A percentile compares a stretch with the other conserved stretches of the same genome.
Evolutionary conservation across 2,113 vertebrate genomes (phyloP).

Genomic region (Sylvia atricapilla): DNA sequence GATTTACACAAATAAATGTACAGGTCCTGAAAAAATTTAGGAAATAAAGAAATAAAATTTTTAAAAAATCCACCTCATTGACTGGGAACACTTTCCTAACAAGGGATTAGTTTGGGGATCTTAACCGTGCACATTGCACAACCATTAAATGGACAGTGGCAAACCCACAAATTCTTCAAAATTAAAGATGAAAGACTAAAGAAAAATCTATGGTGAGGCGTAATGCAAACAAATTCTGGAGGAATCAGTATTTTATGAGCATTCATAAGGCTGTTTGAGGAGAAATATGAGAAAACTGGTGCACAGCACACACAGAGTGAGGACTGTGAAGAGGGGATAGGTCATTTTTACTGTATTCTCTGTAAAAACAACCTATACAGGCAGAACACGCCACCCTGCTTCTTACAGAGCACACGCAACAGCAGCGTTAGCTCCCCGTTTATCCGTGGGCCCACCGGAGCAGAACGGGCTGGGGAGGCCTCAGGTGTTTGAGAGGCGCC

Average conservation of each 20-base stretch:
- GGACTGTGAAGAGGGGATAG: neutral
- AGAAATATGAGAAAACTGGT: neutral
- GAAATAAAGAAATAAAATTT: neutral
- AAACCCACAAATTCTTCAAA: neutral
- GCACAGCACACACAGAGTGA: neutral
- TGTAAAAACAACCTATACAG: neutral
- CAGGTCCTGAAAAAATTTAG: neutral
- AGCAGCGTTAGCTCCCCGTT: neutral
- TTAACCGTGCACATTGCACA: neutral
- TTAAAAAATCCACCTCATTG: neutral
- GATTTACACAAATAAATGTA: neutral
- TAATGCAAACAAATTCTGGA: neutral
- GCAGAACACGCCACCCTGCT: neutral
- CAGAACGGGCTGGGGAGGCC: neutral
- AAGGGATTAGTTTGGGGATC: neutral
- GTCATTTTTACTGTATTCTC: neutral
- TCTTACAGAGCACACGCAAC: neutral
- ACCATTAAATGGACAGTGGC: neutral
- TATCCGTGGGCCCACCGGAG: too few relatives aligned
- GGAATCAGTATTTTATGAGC: neutral
- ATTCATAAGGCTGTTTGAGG: neutral
- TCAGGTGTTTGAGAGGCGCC: neutral
- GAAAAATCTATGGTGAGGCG: neutral
- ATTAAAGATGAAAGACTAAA: neutral
- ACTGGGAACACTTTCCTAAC: neutral